Evolutionary conservation across 2,113 vertebrate species (phyloP), one percentile per base, ranked within the genome.

Genomic region (Otolemur garnettii): DNA sequence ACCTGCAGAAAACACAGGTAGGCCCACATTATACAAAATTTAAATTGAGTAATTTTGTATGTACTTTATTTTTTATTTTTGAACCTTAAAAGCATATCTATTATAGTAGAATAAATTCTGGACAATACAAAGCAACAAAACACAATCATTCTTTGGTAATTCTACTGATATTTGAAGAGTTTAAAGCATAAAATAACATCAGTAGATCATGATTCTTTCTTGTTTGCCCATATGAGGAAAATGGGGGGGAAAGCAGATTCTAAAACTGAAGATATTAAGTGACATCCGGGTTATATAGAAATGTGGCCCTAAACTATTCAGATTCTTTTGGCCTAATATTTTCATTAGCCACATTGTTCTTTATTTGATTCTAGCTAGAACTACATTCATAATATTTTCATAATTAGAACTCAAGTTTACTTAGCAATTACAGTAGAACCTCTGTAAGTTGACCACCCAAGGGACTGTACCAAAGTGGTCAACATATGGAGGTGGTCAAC

Each of bases 31-130:
- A 9, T 80, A 38, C 60, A 59, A 75, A 81, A 72, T 72, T 72
- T 88, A 42, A 81, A 93, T 42, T n/a, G 60, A 68, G 72, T 42
- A 55, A 35, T 62, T 93, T 87, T 78, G 15, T 83, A 79, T 33
- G 78, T 38, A 71, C 7, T 60, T 13, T 80, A 50, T 53, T 42
- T 93, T 78, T 64, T 66, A 21, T 50, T 87, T 28, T 93, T 71
- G 5, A 64, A 87, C 35, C 28, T n/a, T 81, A 55, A 24, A 60
- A 50, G 57, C 14, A 38, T 17, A 10, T n/a, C 60, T 75, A 50
- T 50, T 50, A 50, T 50, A 53, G 19, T 83, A 18, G 50, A 12
- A 38, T 82, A 33, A 68, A 50, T 69, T 33, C 38, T 60, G 33
- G 38, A 77, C 50, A 14, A 24, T 83, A 42, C 13, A 77, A 33